phyloP scores from a whole-genome alignment of 2,797 vertebrate genomes.

The Clarias laeviceps region DNA sequence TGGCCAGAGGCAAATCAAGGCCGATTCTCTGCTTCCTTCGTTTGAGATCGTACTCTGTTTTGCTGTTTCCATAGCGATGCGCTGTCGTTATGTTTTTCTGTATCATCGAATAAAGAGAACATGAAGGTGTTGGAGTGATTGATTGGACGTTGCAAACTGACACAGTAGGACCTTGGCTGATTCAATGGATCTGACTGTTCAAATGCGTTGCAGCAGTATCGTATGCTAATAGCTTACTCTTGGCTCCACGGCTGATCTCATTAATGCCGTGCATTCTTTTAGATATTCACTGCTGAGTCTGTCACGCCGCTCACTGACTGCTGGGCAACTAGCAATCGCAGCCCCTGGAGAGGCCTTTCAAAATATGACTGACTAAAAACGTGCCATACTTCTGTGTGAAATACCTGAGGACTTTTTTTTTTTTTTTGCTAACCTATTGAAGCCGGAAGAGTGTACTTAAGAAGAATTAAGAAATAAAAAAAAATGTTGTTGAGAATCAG shows the following conservation, averaged over 20 bases:
- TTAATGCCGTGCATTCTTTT: constrained; percentile 29
- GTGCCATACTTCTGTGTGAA: constrained; percentile 10
- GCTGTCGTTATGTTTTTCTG: constrained; percentile 17
- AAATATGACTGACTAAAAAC: constrained; percentile 35
- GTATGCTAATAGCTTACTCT: constrained; percentile 42
- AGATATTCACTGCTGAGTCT: constrained; percentile 27
- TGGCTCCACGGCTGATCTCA: constrained; percentile 35
- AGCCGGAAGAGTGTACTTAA: neutral
- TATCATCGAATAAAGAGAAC: constrained; percentile 14
- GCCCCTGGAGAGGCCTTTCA: constrained; percentile 5
- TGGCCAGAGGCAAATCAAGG: constrained; percentile 47
- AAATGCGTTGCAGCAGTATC: constrained; percentile 35
- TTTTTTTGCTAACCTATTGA: constrained; percentile 20
- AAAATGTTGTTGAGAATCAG: neutral
- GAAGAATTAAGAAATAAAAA: constrained; percentile 9
- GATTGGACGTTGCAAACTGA: constrained; percentile 23
- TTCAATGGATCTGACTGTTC: constrained; percentile 34
- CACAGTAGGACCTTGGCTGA: constrained; percentile 18
- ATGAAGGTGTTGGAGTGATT: constrained; percentile 36
- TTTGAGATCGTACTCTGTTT: constrained; percentile 33
- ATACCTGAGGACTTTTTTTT: constrained; percentile 7
- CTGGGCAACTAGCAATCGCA: neutral
- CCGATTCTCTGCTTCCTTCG: constrained; percentile 3
- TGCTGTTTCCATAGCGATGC: constrained; percentile 43
- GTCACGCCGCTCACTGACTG: constrained; percentile 2